These are phyloP conservation scores for Microtus richardsoni DNA, from an alignment of 2,113 vertebrate genomes.

Conservation along the genomic window DNA sequence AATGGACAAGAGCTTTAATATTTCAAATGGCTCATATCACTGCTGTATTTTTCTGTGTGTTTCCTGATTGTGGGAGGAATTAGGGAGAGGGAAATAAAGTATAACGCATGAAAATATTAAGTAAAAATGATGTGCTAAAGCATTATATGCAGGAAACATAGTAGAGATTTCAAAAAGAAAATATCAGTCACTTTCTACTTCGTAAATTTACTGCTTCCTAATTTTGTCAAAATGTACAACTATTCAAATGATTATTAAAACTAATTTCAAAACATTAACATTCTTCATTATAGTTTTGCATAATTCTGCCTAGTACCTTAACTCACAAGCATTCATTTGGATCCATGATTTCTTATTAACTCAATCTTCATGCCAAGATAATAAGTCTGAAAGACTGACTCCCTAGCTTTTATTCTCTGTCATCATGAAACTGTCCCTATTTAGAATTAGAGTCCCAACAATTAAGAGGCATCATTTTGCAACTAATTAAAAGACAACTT, in stretches of 20 bases:
- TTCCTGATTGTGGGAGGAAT: background rate
- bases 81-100: background rate
- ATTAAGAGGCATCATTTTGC: conserved; percentile 41
- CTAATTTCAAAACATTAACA: background rate
- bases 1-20: no score
- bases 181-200: background rate
- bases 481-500: conserved; percentile 74
- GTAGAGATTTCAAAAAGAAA: background rate
- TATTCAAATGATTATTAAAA: background rate
- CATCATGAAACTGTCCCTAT: background rate
- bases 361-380: conserved; percentile 6
- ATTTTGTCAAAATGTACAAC: background rate
- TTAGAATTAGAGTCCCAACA: conserved; percentile 33
- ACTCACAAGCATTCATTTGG: background rate
- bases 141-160: background rate
- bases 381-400: background rate
- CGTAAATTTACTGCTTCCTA: background rate
- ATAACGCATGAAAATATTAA: background rate
- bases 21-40: no score
- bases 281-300: background rate
- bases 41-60: no score
- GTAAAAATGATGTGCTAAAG: background rate
- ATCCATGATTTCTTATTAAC: background rate
- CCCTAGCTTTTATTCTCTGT: conserved; percentile 11
- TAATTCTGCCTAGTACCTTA: background rate